Percentiles rank a stretch among this genome's conserved stretches.
Conservation (phyloP, 1,140 invertebrate genomes). For the Tetraneura akinire region DNA sequence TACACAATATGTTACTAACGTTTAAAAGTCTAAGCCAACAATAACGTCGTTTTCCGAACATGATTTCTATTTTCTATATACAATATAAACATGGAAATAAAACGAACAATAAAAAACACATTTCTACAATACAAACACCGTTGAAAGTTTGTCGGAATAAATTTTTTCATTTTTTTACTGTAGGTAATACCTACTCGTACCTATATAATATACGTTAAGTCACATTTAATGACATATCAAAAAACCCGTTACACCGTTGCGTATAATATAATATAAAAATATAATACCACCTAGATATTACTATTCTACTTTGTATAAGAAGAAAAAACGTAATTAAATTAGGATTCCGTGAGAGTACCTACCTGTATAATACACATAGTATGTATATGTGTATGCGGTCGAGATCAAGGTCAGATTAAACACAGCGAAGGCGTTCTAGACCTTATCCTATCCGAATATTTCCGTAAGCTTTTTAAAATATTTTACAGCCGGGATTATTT, state of each 20-base stretch:
- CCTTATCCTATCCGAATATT: no score
- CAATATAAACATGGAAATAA: background rate
- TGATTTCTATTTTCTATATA: no score
- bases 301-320: no score
- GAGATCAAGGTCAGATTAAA: no score
- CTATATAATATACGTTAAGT: background rate
- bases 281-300: no score
- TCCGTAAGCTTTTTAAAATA: no score
- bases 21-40: background rate
- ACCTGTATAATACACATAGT: no score
- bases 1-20: background rate
- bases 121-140: background rate
- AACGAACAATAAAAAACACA: background rate
- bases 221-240: background rate
- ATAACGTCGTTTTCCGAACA: background rate
- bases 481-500: no score
- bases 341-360: background rate
- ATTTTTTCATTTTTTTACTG: background rate
- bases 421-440: no score
- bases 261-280: background rate
- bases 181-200: no score
- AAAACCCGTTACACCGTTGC: background rate
- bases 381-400: no score
- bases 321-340: conserved; percentile 9
- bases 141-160: background rate